Evolutionary conservation across 2,888 invertebrate species (phyloP), one percentile per base, ranked within the genome.

Genomic region (Punctoribates punctum): DNA sequence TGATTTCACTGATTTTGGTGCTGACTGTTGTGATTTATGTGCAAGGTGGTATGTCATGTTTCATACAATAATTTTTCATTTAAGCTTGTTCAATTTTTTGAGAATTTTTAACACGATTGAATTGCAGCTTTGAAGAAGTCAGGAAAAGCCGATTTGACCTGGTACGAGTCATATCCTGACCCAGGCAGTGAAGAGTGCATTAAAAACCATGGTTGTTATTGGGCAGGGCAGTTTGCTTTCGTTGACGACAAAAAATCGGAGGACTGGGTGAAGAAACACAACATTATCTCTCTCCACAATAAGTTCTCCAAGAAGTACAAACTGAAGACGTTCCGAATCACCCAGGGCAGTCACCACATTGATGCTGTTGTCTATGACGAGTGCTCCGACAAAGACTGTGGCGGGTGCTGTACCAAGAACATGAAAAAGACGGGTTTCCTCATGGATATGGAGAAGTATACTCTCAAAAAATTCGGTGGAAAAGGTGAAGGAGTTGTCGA

Each of bases 381-480:
- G 67, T 67, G 67, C 38, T 8, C 1, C 9, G 67, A 67, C 27
- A 8, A 1, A 4, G 67, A 25, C 17, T 67, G 67, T n/a, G n/a
- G 13, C 27, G 67, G 67, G 8, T 67, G 67, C 25, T 67, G 67
- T 67, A 67, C 67, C 13, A 67, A 67, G 25, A 67, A 67, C 25
- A 27, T 27, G 5, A 67, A 67, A 27, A 67, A 67, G 11, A 67
- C 67, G 4, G 67, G 67, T 6, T 67, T 67, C n/a, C 27, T 67
- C 6, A 67, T 67, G 8, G 67, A 67, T n/a, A 67, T 67, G 67
- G 67, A 67, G 17, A 67, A 67, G 25, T 27, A 67, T n/a, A 67
- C 67, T 13, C 8, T 25, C 1, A 3, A n/a, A 25, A 13, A 11
- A 8, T 67, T 67, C 15, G 67, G 67, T 34, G 29, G 25, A 3